These are phyloP conservation scores for Aegithalos caudatus DNA, from an alignment of 2,113 vertebrate genomes.

Conservation along the genomic window DNA sequence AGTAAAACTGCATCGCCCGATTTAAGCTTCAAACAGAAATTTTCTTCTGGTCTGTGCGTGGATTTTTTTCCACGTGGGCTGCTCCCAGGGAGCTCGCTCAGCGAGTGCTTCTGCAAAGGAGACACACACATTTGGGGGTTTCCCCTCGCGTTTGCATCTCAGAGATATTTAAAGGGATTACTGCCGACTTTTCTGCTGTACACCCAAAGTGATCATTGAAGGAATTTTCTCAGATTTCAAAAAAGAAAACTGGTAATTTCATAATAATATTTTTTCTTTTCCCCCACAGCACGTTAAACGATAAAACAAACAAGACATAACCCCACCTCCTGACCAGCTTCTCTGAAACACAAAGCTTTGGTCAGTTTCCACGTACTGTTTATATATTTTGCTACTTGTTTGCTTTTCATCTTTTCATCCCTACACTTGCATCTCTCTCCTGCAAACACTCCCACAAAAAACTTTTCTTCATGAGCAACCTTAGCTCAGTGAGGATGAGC, in stretches of 20 bases:
- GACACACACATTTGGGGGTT: rapidly evolving
- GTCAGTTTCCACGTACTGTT: background rate
- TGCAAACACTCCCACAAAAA: background rate
- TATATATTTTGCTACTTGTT: background rate
- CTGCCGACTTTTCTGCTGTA: background rate
- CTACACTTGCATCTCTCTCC: background rate
- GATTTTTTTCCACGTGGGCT: background rate
- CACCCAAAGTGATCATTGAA: background rate
- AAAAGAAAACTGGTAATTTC: background rate
- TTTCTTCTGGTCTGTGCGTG: background rate
- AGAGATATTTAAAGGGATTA: background rate
- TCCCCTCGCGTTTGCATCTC: background rate
- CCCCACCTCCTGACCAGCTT: background rate
- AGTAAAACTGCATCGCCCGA: background rate
- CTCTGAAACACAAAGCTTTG: background rate
- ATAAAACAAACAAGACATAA: background rate
- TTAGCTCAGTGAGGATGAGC: background rate
- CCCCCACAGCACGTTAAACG: background rate
- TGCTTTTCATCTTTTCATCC: background rate
- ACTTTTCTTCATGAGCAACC: background rate
- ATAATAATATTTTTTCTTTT: background rate
- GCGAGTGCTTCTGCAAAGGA: rapidly evolving
- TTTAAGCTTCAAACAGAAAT: background rate
- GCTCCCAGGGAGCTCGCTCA: background rate
- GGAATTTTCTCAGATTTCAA: background rate